These are phyloP conservation scores for Ceratosolen fusciceps DNA, from an alignment of 1,140 invertebrate genomes.

Conservation along the genomic window DNA sequence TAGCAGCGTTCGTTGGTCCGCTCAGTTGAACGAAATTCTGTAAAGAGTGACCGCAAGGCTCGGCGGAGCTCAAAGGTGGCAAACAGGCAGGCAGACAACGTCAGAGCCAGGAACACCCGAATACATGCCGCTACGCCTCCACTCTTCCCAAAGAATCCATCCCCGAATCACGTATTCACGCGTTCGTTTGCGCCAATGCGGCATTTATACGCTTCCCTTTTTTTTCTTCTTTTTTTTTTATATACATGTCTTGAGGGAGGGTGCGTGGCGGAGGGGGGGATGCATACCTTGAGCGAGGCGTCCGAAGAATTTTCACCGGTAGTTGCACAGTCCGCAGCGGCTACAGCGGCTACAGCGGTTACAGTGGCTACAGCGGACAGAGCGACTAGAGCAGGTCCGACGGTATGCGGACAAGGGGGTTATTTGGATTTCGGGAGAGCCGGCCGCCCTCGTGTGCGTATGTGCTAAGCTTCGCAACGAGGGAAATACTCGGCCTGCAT, in stretches of 20 bases:
- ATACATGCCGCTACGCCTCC: neutral
- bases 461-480: neutral
- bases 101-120: neutral
- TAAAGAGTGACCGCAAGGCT: too few species aligned
- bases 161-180: conserved; percentile 32
- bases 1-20: neutral
- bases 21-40: neutral
- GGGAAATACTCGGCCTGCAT: neutral
- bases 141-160: conserved; percentile 35
- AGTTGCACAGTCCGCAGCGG: neutral
- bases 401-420: too few species aligned
- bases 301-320: neutral
- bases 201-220: neutral
- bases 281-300: too few species aligned
- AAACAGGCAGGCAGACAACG: neutral
- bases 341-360: neutral
- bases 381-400: too few species aligned
- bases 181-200: neutral
- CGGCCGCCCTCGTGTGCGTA: neutral
- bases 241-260: neutral
- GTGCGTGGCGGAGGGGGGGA: neutral
- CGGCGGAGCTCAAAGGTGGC: neutral
- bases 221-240: too few species aligned
- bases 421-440: too few species aligned
- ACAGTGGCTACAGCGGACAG: too few species aligned